Conservation (phyloP, 2,797 vertebrate genomes). For the Periparus ater region DNA sequence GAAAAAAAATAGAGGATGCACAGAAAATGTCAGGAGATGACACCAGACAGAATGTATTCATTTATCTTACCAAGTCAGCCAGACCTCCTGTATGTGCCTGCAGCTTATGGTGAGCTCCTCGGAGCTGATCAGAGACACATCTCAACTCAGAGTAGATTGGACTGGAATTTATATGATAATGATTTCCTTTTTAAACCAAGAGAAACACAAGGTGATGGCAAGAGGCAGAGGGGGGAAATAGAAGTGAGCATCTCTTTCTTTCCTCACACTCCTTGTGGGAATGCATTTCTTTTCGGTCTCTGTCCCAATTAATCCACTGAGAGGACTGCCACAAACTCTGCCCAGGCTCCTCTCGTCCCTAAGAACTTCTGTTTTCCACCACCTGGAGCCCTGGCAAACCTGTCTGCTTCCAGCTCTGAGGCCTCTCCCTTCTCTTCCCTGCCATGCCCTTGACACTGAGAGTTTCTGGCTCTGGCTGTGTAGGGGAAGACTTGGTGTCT, state of each 20-base stretch:
- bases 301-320: background rate
- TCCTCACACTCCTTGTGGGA: background rate
- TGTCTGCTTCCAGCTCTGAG: background rate
- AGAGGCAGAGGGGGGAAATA: background rate
- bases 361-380: background rate
- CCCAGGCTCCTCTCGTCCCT: background rate
- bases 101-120: background rate
- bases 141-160: background rate
- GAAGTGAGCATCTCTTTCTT: background rate
- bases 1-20: background rate
- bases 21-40: background rate
- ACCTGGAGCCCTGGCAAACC: background rate
- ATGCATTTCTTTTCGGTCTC: background rate
- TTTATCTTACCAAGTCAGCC: background rate
- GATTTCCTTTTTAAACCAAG: background rate
- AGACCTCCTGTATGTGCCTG: background rate
- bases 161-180: background rate
- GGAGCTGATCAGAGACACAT: background rate
- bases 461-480: background rate
- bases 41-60: background rate
- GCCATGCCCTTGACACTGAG: background rate
- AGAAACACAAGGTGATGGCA: background rate
- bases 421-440: background rate
- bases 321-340: background rate
- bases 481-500: background rate